These are phyloP conservation scores for Glossosoma conforme DNA, from an alignment of 1,140 invertebrate species.

Conservation along the genomic window DNA sequence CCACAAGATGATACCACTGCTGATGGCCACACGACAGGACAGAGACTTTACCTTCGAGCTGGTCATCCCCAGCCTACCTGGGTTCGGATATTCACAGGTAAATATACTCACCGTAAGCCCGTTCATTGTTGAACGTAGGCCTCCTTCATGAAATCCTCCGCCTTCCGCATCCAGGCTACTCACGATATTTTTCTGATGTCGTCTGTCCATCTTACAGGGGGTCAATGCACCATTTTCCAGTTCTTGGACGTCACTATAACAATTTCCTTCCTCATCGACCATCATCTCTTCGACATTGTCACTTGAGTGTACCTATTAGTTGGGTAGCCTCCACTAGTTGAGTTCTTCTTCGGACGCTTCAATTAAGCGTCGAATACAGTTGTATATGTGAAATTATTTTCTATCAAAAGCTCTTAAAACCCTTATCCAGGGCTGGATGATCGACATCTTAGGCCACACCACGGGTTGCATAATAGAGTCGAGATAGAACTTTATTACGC, in stretches of 20 bases:
- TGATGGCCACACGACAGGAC: conserved; percentile 52
- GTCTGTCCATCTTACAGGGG: not conserved
- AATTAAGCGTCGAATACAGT: too few relatives aligned
- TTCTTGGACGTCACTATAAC: too few relatives aligned
- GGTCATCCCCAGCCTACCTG: conserved; percentile 73
- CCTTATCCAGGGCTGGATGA: too few relatives aligned
- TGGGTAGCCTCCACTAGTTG: too few relatives aligned
- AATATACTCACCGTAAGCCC: conserved; percentile 16
- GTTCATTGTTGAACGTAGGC: not conserved
- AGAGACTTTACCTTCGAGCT: conserved; percentile 72
- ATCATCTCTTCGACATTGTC: not conserved
- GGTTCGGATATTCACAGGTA: conserved; percentile 78
- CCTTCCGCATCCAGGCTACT: not conserved
- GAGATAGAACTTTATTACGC: too few relatives aligned
- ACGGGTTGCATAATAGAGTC: too few relatives aligned
- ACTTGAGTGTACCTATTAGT: too few relatives aligned
- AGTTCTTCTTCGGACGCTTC: too few relatives aligned
- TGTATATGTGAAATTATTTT: too few relatives aligned
- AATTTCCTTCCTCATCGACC: conserved; percentile 10
- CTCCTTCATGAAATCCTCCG: not conserved
- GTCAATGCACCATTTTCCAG: too few relatives aligned
- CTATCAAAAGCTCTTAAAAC: too few relatives aligned
- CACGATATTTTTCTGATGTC: not conserved
- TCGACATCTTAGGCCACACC: too few relatives aligned
- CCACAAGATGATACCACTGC: conserved; percentile 68